phyloP scores from a whole-genome alignment of 2,113 vertebrate species.

The Takifugu bimaculatus region DNA sequence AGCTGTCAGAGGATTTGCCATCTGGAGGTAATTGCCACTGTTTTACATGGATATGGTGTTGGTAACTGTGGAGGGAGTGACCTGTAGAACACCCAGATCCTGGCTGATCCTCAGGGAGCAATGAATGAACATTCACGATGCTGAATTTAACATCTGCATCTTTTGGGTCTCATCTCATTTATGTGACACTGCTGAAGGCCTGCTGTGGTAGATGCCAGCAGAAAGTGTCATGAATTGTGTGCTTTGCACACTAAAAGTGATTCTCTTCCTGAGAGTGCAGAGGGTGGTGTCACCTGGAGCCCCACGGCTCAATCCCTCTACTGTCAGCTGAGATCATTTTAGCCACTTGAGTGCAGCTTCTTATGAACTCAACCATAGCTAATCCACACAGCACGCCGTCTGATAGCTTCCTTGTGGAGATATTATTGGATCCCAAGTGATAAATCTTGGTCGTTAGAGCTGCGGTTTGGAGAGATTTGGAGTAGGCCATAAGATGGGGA shows the following conservation, averaged over 20 bases:
- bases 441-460: slow-evolving; percentile 43
- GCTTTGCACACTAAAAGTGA: slow-evolving; percentile 19
- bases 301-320: slow-evolving; percentile 21
- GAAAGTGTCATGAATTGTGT: slow-evolving; percentile 33
- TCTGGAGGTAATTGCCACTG: slow-evolving; percentile 11
- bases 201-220: slow-evolving; percentile 30
- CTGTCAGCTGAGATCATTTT: slow-evolving; percentile 46
- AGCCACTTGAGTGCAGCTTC: slow-evolving; percentile 42
- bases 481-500: slow-evolving; percentile 2
- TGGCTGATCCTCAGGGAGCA: slow-evolving; percentile 10
- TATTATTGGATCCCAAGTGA: slow-evolving; percentile 42
- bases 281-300: slow-evolving; percentile 23
- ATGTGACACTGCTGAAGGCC: slow-evolving; percentile 31
- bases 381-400: slow-evolving; percentile 36
- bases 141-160: background rate
- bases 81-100: slow-evolving; percentile 6
- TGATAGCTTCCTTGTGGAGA: slow-evolving; percentile 35
- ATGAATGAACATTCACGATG: too few species aligned
- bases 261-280: slow-evolving; percentile 32
- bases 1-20: slow-evolving; percentile 53
- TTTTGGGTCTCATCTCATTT: slow-evolving; percentile 24
- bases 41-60: slow-evolving; percentile 30
- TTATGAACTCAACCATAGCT: slow-evolving; percentile 51
- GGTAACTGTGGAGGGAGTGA: slow-evolving; percentile 31
- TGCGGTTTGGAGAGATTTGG: slow-evolving; percentile 42